Evolutionary conservation across 2,888 invertebrate genomes (phyloP).

Genomic region (Heliconius sara): DNA sequence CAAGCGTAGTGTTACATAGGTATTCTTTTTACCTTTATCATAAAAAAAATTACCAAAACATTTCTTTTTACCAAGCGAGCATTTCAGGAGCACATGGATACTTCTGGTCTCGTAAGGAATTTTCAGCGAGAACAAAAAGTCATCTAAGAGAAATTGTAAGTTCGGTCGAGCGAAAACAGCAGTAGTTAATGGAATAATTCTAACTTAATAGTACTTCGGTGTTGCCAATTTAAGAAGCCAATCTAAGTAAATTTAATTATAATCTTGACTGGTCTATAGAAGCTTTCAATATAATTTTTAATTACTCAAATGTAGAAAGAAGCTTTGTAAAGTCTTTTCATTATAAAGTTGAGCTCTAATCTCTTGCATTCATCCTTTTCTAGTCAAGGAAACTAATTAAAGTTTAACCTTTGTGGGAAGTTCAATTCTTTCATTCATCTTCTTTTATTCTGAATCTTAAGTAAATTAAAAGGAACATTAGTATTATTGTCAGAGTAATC

Average conservation of each 20-base stretch:
- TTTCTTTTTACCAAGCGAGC: too few relatives aligned
- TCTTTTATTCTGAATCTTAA: neutral
- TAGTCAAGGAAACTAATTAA: slow-evolving; percentile 27
- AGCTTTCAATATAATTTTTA: slow-evolving; percentile 13
- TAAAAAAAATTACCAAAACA: too few relatives aligned
- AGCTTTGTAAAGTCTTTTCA: slow-evolving; percentile 7
- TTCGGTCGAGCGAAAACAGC: neutral
- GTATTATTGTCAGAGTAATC: neutral
- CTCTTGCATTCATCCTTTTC: slow-evolving; percentile 25
- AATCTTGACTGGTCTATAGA: neutral
- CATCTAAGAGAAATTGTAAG: neutral
- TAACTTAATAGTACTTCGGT: neutral
- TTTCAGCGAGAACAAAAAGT: neutral
- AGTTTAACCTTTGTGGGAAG: slow-evolving; percentile 23
- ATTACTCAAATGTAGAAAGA: slow-evolving; percentile 1
- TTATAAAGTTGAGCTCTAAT: slow-evolving; percentile 17
- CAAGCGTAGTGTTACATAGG: too few relatives aligned
- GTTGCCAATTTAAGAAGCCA: neutral
- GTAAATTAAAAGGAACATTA: neutral
- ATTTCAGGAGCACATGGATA: too few relatives aligned
- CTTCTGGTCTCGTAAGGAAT: neutral
- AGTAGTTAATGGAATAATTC: neutral
- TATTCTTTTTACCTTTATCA: too few relatives aligned
- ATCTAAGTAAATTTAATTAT: neutral
- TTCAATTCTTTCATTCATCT: slow-evolving; percentile 3